Base-by-base conservation (phyloP, 2,888 invertebrate species). In the Lepetodrilus schrolli region DNA sequence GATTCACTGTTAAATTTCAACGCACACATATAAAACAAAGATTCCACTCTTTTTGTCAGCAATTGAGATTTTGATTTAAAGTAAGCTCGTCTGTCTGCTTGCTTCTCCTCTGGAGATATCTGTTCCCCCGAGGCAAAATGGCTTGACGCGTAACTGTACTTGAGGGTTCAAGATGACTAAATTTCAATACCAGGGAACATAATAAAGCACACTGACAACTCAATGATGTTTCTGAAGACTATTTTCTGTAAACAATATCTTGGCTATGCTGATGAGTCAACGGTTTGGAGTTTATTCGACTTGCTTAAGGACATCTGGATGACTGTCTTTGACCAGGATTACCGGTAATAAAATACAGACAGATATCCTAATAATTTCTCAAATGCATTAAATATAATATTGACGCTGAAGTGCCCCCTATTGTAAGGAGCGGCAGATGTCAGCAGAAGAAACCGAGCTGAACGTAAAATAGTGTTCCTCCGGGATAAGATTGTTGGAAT, bases 111-210 rank as follows among this genome's bases (percentile, higher is more conserved):
- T n/a, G n/a, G n/a, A n/a, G n/a, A n/a, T n/a, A n/a, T n/a, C n/a
- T n/a, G n/a, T 7, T 58, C 58, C 58, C 58, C 58, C 58, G n/a
- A 34, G 58, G 58, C 58, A 30, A 58, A n/a, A n/a, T n/a, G n/a
- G n/a, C n/a, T n/a, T n/a, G n/a, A n/a, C 34, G 58, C 26, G 17
- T 58, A 10, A 30, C 30, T n/a, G 13, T 30, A n/a, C 17, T 10
- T 10, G 30, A 58, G 58, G 17, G 34, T 17, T n/a, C 58, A 17
- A 58, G 58, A 58, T 30, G 34, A 23, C 34, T 30, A 34, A n/a
- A n/a, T n/a, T n/a, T n/a, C n/a, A 7, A 58, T 48, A 58, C 30
- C 26, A 34, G 17, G 26, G 30, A n/a, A 34, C 17, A 30, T 34
- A n/a, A 58, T 13, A 30, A n/a, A 58, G 34, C 17, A 58, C 58